These are phyloP conservation scores for Orchestes rusci DNA, from an alignment of 2,888 invertebrate species.

Conservation along the genomic window DNA sequence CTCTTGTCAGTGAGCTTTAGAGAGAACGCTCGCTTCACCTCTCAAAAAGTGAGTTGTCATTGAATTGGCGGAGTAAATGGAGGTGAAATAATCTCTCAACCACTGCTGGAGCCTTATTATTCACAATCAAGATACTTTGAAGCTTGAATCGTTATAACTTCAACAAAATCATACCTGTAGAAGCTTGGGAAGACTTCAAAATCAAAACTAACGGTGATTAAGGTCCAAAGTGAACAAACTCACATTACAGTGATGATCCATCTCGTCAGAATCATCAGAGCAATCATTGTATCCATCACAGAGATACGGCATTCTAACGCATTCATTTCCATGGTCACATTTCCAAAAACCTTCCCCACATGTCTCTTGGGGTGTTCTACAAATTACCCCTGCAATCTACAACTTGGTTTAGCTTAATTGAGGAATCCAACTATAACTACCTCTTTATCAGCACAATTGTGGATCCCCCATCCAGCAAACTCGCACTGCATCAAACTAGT, in stretches of 20 bases:
- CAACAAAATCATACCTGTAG: too few relatives aligned
- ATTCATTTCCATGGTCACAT: constrained; percentile 53
- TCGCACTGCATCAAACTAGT: constrained; percentile 57
- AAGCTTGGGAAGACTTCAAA: too few relatives aligned
- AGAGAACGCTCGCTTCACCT: too few relatives aligned
- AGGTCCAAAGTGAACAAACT: too few relatives aligned
- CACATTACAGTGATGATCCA: constrained; percentile 52
- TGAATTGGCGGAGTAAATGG: too few relatives aligned
- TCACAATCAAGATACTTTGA: too few relatives aligned
- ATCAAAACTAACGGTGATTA: too few relatives aligned
- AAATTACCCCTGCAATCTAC: constrained; percentile 55
- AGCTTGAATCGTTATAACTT: too few relatives aligned
- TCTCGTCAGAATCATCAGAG: constrained; percentile 58
- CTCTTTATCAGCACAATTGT: constrained; percentile 61
- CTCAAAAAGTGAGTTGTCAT: too few relatives aligned
- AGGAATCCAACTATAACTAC: constrained; percentile 35
- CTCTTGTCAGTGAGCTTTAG: too few relatives aligned
- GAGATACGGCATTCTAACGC: constrained; percentile 54
- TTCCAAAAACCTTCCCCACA: constrained; percentile 58
- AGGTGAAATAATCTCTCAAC: background rate
- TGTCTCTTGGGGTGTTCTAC: constrained; percentile 51
- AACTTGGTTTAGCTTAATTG: too few relatives aligned
- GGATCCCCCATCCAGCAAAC: constrained; percentile 66
- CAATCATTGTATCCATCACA: constrained; percentile 62
- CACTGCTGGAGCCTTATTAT: too few relatives aligned